These are phyloP conservation scores for Myotis findleyi DNA, from an alignment of 2,797 vertebrate species.

Conservation along the genomic window DNA sequence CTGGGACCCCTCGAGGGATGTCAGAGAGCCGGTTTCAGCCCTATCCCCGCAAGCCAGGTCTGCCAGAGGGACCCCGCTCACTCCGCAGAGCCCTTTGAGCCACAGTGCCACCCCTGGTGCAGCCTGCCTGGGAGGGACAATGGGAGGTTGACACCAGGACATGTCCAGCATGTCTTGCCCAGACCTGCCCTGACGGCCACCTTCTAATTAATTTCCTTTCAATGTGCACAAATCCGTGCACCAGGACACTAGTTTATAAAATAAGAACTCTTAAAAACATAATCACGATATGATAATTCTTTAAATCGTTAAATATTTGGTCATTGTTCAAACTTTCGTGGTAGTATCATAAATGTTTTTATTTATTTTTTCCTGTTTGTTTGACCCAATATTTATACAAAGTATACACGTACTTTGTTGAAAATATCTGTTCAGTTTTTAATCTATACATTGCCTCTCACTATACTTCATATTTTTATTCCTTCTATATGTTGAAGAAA, in stretches of 20 bases:
- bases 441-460: neutral
- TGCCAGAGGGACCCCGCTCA: too few relatives aligned
- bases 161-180: too few relatives aligned
- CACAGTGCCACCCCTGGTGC: too few relatives aligned
- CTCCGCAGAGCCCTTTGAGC: too few relatives aligned
- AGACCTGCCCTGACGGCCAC: too few relatives aligned
- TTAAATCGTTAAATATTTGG: constrained; percentile 10
- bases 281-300: constrained; percentile 4
- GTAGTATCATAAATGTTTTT: constrained; percentile 4
- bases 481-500: constrained; percentile 48
- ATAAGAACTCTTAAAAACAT: constrained; percentile 39
- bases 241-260: neutral
- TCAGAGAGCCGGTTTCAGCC: too few relatives aligned
- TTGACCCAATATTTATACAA: constrained; percentile 55
- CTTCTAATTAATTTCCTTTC: too few relatives aligned
- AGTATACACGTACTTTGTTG: neutral
- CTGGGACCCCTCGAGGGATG: too few relatives aligned
- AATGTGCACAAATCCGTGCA: too few relatives aligned
- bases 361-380: neutral
- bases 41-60: too few relatives aligned
- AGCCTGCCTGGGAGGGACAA: too few relatives aligned
- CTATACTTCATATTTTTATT: neutral
- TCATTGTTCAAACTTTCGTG: neutral
- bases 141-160: too few relatives aligned
- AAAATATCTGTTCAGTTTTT: constrained; percentile 46